Evolutionary conservation across 2,113 vertebrate species (phyloP).

Genomic region (Chamaea fasciata): DNA sequence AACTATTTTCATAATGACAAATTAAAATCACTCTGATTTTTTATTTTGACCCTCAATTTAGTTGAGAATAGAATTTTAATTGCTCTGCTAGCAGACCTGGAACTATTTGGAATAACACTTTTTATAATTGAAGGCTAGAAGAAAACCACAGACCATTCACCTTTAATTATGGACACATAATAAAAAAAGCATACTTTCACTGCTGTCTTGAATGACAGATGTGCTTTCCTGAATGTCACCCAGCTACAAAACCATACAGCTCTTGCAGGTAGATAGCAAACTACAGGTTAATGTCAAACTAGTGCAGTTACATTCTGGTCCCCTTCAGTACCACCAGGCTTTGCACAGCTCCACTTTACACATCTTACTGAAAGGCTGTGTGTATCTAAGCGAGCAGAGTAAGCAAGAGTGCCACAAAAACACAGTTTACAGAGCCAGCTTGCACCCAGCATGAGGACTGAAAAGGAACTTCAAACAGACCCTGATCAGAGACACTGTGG

Average conservation of each 20-base stretch:
- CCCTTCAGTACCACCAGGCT: rapidly evolving
- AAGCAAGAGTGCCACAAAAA: neutral
- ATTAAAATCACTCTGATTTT: neutral
- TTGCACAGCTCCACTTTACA: neutral
- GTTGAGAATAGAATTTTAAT: neutral
- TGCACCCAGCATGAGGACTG: rapidly evolving
- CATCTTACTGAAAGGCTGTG: rapidly evolving
- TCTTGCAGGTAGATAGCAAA: neutral
- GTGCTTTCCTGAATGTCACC: neutral
- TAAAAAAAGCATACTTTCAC: neutral
- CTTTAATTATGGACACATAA: neutral
- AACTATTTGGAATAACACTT: neutral
- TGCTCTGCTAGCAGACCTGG: neutral
- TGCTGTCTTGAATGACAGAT: neutral
- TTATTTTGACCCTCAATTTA: neutral
- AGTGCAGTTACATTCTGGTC: neutral
- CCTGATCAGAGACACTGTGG: neutral
- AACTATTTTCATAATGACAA: neutral
- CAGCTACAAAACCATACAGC: neutral
- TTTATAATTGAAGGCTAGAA: neutral
- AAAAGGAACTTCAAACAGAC: neutral
- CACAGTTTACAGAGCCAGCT: rapidly evolving
- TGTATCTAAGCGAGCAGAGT: rapidly evolving
- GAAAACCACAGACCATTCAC: neutral
- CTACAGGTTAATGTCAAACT: neutral